Base-by-base conservation (phyloP, 2,888 invertebrate genomes). In the Cryptophagus acutangulus region DNA sequence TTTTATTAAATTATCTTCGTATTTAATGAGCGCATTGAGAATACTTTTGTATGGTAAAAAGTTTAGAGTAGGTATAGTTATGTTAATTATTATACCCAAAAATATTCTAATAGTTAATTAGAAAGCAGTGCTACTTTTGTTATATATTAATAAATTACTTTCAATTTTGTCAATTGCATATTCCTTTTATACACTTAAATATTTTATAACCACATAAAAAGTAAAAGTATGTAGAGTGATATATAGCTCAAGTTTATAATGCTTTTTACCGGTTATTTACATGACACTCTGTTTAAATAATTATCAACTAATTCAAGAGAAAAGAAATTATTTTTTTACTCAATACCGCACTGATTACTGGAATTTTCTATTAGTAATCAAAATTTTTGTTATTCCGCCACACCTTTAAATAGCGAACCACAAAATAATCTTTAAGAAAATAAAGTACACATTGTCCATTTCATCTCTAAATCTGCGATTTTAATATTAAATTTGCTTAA, bases 71-170 rank as follows among this genome's bases (percentile, higher is more conserved):
- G 20, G 9, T 20, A 20, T 20, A 20, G 9, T 8, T 20, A 6
- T 20, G 5, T 20, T 20, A 6, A 20, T 20, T 6, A 20, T 6
- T 20, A 20, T n/a, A 20, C 24, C 6, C n/a, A 20, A 20, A 8
- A 20, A 20, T 20, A 29, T 12, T 29, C 13, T 29, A 8, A 5
- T 29, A 29, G 8, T 29, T 13, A 8, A 38, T 35, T 45, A 45
- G 45, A 45, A 45, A 45, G 45, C 40, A n/a, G 41, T 41, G 33
- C 45, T 41, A 41, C 38, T 45, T 43, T 41, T 38, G 41, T 41
- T 45, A 45, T 17, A 45, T 24, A 25, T 36, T 38, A 34, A 38
- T 37, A 37, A 38, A 38, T 41, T 35, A 45, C 45, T 45, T 45
- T 45, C 45, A 35, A 38, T 41, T 45, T 45, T 37, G 38, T 38